Base-by-base conservation (phyloP, 2,888 invertebrate genomes). In the Thecocarcelia acutangulata region DNA sequence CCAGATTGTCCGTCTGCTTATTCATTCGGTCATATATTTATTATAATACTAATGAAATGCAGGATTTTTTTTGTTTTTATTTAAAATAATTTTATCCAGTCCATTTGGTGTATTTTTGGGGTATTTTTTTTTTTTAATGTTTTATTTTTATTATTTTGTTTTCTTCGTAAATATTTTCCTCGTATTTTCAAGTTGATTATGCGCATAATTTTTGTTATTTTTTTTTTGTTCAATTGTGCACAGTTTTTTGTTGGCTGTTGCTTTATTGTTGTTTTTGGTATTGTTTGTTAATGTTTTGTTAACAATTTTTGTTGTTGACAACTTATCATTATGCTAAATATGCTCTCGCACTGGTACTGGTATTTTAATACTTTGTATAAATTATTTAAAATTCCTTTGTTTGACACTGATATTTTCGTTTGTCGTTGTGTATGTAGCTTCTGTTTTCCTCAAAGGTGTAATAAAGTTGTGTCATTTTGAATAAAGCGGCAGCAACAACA, bases 121-220 rank as follows among this genome's bases (percentile, higher is more conserved):
- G 17, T 37, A 33, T 33, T 76, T 76, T 70, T 66, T n/a, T n/a
- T n/a, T n/a, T n/a, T n/a, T n/a, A n/a, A n/a, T n/a, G 50, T 59
- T 59, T 19, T 44, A 5, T 44, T 44, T 6, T 59, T 42, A 8
- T 56, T 58, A 11, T 24, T 52, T 13, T 11, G 17, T 61, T 50
- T 28, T 56, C 54, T 50, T 52, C 21, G 54, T 42, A 58, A 42
- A 80, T 68, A 59, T 76, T 79, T 79, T 73, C 77, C 87, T 87
- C 82, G 84, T 85, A 86, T 87, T 86, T 88, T 87, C 87, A 84
- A 87, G 70, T 85, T 88, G 87, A 89, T 88, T 88, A 88, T 88
- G 88, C 89, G 89, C 88, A 88, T 88, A 88, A 88, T 88, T 88
- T 87, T 85, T 84, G 83, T 28, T 28, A 28, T 28, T 28, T 28